phyloP scores from a whole-genome alignment of 2,888 invertebrate genomes.

The Andrena fulva region DNA sequence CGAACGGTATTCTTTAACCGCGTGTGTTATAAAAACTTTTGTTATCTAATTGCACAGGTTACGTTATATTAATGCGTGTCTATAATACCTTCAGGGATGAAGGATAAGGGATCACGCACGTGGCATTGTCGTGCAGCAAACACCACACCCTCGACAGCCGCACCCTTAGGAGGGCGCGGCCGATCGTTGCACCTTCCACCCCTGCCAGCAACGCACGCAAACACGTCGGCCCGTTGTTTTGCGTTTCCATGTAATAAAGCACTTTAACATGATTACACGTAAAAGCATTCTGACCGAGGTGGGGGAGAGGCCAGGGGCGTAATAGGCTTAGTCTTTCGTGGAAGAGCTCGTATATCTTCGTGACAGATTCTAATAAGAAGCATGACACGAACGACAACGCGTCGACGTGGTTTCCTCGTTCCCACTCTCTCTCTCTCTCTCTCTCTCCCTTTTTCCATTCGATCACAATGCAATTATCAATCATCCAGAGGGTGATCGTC shows the following conservation, averaged over 20 bases:
- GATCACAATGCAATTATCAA: conserved; percentile 31
- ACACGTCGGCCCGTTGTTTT: conserved; percentile 63
- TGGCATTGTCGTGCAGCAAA: conserved; percentile 58
- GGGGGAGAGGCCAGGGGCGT: conserved; percentile 25
- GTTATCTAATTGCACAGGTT: conserved; percentile 34
- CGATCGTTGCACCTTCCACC: conserved; percentile 74
- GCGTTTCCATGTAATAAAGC: conserved; percentile 63
- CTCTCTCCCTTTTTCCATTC: neutral
- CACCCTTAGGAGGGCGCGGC: conserved; percentile 73
- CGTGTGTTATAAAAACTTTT: neutral
- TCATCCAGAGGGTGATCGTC: neutral
- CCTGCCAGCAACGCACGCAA: conserved; percentile 63
- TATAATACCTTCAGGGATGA: conserved; percentile 51
- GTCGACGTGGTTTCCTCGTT: conserved; percentile 17
- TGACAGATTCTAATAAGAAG: conserved; percentile 54
- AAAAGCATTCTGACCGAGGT: conserved; percentile 52
- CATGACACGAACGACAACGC: conserved; percentile 19
- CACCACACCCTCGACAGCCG: conserved; percentile 76
- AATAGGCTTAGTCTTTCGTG: conserved; percentile 54
- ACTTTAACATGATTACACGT: conserved; percentile 66
- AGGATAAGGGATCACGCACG: conserved; percentile 64
- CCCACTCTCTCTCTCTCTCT: neutral
- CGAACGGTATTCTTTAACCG: no score
- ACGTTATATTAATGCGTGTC: conserved; percentile 24
- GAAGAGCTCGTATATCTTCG: conserved; percentile 62